Evolutionary conservation across 2,113 vertebrate species (phyloP).

Genomic region (Pachypanchax playfairii): DNA sequence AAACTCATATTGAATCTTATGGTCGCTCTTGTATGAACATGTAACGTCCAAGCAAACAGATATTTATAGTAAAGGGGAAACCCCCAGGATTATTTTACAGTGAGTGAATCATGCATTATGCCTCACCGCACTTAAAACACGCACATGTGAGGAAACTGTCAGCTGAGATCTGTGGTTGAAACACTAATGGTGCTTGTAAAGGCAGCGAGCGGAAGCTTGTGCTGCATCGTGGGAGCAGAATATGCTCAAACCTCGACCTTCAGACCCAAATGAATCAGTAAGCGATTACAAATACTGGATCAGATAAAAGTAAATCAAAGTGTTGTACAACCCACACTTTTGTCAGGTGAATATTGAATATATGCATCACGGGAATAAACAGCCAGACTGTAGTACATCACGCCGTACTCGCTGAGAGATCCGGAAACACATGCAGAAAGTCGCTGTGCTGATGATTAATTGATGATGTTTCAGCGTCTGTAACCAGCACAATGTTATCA

Average conservation of each 20-base stretch:
- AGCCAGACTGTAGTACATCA: too few species aligned
- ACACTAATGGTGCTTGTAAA: constrained; percentile 16
- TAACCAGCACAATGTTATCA: constrained; percentile 20
- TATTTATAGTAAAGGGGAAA: constrained; percentile 27
- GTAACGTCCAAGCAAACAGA: constrained; percentile 4
- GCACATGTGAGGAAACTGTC: constrained; percentile 1
- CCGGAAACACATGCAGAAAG: constrained; percentile 7
- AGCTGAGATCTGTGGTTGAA: constrained; percentile 28
- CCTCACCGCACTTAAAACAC: background rate
- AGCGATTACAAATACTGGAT: too few species aligned
- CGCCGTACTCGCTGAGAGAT: background rate
- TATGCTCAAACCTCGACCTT: constrained; percentile 2
- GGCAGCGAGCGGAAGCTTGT: constrained; percentile 6
- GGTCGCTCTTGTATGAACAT: constrained; percentile 8
- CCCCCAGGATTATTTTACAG: constrained; percentile 20
- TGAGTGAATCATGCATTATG: constrained; percentile 25
- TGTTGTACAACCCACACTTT: too few species aligned
- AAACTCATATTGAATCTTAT: constrained; percentile 6
- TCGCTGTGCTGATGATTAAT: constrained; percentile 36
- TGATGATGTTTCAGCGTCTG: constrained; percentile 34
- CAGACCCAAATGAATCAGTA: background rate
- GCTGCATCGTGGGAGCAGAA: constrained; percentile 5
- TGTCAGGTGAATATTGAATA: too few species aligned
- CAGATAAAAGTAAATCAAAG: too few species aligned
- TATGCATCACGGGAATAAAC: too few species aligned